Base-by-base conservation (phyloP, 2,888 invertebrate genomes). In the Lochmaea crataegi region DNA sequence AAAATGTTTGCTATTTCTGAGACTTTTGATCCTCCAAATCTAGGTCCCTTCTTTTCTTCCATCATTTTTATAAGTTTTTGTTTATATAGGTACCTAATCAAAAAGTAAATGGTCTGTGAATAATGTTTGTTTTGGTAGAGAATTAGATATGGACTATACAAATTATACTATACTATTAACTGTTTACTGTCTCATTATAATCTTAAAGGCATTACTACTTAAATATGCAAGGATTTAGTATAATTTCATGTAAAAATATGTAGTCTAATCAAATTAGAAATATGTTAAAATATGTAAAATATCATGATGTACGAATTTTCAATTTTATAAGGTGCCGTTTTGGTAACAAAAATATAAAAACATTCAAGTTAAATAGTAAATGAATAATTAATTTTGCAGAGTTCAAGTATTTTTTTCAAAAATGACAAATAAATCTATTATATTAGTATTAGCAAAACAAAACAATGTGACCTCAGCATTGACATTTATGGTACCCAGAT, bases 1-100 rank as follows among this genome's bases (percentile, higher is more conserved):
- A 96, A 96, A 85, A 95, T 94, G 87, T 95, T 95, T 74, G 96
- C 96, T 80, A 96, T 96, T 89, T 96, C 95, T 77, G 95, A 95
- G 83, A 96, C 96, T 89, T 96, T 96, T 82, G 93, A 92, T 87
- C 94, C 94, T 80, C 83, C 84, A 75, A 81, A 83, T 42, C 86
- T 82, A n/a, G 78, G 78, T 26, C 78, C 78, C 73, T 84, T 86
- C 78, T 87, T 87, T 65, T 87, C 87, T 72, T 86, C 86, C 86
- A 86, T 86, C 72, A 63, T 63, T 38, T 16, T 42, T 63, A 32
- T n/a, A 5, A 16, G 32, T 60, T 5, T n/a, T n/a, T n/a, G 26
- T 60, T 32, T 38, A 45, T 42, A 9, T 38, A 38, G 7, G 9
- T 38, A 38, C 9, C 32, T 38, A 38, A 38, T 7, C 32, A 38